These are phyloP conservation scores for Palythoa grandiflora DNA, from an alignment of 92 coral and sea anemone genomes.

Conservation along the genomic window DNA sequence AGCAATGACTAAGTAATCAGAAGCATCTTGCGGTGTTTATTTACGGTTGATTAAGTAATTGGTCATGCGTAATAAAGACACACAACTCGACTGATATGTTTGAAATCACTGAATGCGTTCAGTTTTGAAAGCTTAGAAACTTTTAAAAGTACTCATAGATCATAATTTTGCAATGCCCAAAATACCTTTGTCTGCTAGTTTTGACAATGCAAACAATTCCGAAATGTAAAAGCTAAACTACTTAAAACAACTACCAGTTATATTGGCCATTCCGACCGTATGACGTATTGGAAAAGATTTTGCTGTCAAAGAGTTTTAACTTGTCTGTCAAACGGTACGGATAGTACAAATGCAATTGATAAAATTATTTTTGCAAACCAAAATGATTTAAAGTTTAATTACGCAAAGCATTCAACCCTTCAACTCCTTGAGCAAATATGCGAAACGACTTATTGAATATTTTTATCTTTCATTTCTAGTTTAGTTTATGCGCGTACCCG, in stretches of 20 bases:
- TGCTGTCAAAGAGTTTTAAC: slow-evolving; percentile 9
- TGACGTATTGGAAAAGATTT: slow-evolving; percentile 22
- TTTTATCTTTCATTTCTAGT: too few species aligned
- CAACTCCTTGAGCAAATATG: too few species aligned
- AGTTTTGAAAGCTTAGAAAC: neutral
- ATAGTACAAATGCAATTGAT: too few species aligned
- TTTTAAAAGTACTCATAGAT: neutral
- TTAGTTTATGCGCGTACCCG: too few species aligned
- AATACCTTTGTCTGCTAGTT: neutral
- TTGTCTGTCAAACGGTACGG: neutral
- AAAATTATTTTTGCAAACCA: too few species aligned
- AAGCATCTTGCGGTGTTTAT: neutral
- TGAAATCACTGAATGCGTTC: neutral
- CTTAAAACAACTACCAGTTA: neutral
- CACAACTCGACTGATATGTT: neutral
- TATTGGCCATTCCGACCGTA: slow-evolving; percentile 18
- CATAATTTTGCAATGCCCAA: neutral
- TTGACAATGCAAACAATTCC: neutral
- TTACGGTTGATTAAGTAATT: slow-evolving; percentile 24
- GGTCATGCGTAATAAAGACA: slow-evolving; percentile 29
- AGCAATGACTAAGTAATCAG: slow-evolving; percentile 27
- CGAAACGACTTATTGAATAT: too few species aligned
- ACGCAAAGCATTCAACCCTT: too few species aligned
- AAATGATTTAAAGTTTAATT: too few species aligned
- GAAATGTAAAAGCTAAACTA: neutral